Evolutionary conservation across 2,797 vertebrate species (phyloP), one percentile per base, ranked within the genome.

Genomic region (Onychomys arenicola): DNA sequence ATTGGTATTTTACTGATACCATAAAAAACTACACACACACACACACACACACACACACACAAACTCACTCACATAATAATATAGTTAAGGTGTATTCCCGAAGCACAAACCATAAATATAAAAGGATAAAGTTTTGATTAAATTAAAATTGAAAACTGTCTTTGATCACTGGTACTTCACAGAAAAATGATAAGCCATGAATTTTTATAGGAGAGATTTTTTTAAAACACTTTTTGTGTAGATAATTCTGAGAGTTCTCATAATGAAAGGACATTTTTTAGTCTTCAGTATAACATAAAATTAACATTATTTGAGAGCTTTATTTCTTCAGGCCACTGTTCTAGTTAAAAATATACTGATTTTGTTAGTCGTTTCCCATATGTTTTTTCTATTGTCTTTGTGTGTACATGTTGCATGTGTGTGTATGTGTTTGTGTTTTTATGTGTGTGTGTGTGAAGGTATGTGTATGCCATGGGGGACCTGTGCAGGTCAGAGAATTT

Each of bases 21-120:
- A n/a, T 34, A 23, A 46, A 69, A 77, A 93, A 73, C 63, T 75
- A 55, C 40, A 95, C 83, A 43, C 21, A 84, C n/a, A 63, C 67
- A 16, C 13, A 55, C 52, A 55, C 52, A 16, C 14, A 55, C 52
- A 55, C 52, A 55, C 52, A 32, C 55, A 61, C 43, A 88, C 83
- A 43, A n/a, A 84, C 40, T 57, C 67, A 27, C n/a, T 2, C 17
- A 34, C 8, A 4, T 19, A 40, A 76, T 81, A 88, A 14, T 5
- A 82, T 82, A 97, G 77, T 52, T 78, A 19, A 65, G 34, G 63
- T 63, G 91, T 4, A 82, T 82, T 90, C 43, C 21, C 11, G 76
- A 90, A 87, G 25, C 55, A 8, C 8, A 96, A 95, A 80, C 10
- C 37, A 92, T 71, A 90, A 84, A 83, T 71, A 87, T 90, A 81